Evolutionary conservation across 2,113 vertebrate species (phyloP).

Genomic region (Oncorhynchus mykiss): DNA sequence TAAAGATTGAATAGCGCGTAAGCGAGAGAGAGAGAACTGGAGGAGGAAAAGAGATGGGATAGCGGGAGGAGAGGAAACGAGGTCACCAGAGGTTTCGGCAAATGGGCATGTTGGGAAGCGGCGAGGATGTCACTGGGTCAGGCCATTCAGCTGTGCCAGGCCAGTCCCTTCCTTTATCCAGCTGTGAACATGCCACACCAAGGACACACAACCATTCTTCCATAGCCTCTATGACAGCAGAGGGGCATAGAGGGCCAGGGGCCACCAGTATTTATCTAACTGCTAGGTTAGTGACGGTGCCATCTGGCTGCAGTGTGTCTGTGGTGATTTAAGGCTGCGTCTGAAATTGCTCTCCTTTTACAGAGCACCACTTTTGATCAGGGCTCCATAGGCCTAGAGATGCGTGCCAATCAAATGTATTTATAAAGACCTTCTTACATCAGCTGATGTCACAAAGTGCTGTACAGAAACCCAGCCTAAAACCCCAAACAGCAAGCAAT

Average conservation of each 20-base stretch:
- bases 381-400: no score
- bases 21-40: background rate
- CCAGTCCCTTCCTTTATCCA: constrained; percentile 35
- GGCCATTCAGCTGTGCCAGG: background rate
- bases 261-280: constrained; percentile 3
- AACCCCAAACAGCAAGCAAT: no score
- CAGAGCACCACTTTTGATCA: no score
- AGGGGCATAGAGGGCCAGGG: background rate
- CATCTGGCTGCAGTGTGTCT: constrained; percentile 5
- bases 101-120: constrained; percentile 25
- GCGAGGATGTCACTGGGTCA: constrained; percentile 42
- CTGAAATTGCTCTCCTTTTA: no score
- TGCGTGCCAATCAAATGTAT: no score
- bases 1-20: background rate
- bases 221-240: constrained; percentile 28
- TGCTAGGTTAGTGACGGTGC: constrained; percentile 15
- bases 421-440: no score
- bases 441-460: no score
- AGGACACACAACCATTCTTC: constrained; percentile 27
- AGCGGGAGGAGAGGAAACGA: constrained; percentile 4
- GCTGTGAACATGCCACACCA: constrained; percentile 28
- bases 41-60: background rate
- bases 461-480: no score
- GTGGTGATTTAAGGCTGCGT: background rate
- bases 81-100: background rate